Base-by-base conservation (phyloP, 2,113 vertebrate genomes). In the Piaya cayana region DNA sequence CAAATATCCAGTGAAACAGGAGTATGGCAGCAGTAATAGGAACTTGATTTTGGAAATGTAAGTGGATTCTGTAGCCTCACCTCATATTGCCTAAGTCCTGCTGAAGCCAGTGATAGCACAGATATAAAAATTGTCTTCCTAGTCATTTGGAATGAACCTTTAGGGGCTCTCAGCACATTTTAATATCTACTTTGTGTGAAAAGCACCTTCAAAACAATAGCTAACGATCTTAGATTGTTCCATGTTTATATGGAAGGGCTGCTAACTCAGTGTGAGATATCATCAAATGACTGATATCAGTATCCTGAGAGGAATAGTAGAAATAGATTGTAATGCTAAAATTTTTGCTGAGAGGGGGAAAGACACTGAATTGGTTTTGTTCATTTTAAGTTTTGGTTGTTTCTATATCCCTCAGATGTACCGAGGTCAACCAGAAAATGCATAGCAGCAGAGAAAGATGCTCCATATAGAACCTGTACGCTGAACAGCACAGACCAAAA, bases 361-460 rank as follows among this genome's bases (percentile, higher is more conserved):
- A 94, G 42, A 34, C 50, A 91, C 34, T 30, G 43, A 82, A 58
- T 81, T 55, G 18, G 13, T 91, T 87, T 82, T 77, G 81, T 87
- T 95, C 47, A 52, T 96, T 96, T 95, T 78, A 87, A 72, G 88
- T 96, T 97, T 91, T 88, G 70, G 11, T 75, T 72, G 21, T 88
- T 43, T 88, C 58, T 60, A 49, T 85, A 74, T 43, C 32, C 37
- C 78, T 95, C 93, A 91, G 69, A 64, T 94, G 26, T 95, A 78
- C 30, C 49, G 79, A 59, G 45, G 42, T 91, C 11, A 65, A 67
- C 47, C 88, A 34, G 87, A 94, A 45, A 79, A 64, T 7, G 5
- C 12, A 15, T 5, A 64, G 34, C 5, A 5, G 74, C 93, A 43
- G 16, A 58, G 70, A 50, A 75, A 34, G 29, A 60, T 17, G 30